Percentiles rank a stretch among this genome's conserved stretches.
These are phyloP conservation scores for Dreissena rostriformis DNA, from an alignment of 1,140 invertebrate genomes.

Conservation along the genomic window DNA sequence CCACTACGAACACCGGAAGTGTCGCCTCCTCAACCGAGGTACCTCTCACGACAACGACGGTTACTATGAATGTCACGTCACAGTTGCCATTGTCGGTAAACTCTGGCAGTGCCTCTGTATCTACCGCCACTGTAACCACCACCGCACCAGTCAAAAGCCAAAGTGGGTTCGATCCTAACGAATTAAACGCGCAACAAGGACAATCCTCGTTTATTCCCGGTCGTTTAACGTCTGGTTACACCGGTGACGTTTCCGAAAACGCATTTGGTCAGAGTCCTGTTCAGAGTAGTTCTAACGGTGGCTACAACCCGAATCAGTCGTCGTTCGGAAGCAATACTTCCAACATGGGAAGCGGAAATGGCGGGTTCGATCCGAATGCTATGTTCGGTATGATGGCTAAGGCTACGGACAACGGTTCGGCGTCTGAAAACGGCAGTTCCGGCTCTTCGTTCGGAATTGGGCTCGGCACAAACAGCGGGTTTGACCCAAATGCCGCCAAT, in stretches of 20 bases:
- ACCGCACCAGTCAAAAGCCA: neutral
- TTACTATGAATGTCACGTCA: neutral
- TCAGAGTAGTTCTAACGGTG: too few relatives aligned
- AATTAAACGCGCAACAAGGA: conserved; percentile 14
- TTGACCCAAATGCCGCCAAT: conserved; percentile 35
- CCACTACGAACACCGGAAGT: neutral
- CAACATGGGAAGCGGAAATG: neutral
- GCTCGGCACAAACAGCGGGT: conserved; percentile 7
- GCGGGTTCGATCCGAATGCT: conserved; percentile 18
- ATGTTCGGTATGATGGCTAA: conserved; percentile 6
- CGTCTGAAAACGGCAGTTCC: neutral
- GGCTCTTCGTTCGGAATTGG: neutral
- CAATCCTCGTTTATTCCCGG: conserved; percentile 37
- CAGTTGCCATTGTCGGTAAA: too few relatives aligned
- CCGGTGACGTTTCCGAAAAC: neutral
- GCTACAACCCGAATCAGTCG: too few relatives aligned
- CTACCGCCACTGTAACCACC: neutral
- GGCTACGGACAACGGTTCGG: neutral
- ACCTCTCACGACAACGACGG: neutral
- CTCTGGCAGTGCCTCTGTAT: neutral
- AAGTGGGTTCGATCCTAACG: conserved; percentile 32
- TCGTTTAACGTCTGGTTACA: neutral
- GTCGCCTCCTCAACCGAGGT: neutral
- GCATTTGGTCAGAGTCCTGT: too few relatives aligned
- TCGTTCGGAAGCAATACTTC: too few relatives aligned